A percentile compares a stretch with the other conserved stretches of the same genome.
These are phyloP conservation scores for Seira musarum DNA, from an alignment of 2,888 invertebrate genomes.

Conservation along the genomic window DNA sequence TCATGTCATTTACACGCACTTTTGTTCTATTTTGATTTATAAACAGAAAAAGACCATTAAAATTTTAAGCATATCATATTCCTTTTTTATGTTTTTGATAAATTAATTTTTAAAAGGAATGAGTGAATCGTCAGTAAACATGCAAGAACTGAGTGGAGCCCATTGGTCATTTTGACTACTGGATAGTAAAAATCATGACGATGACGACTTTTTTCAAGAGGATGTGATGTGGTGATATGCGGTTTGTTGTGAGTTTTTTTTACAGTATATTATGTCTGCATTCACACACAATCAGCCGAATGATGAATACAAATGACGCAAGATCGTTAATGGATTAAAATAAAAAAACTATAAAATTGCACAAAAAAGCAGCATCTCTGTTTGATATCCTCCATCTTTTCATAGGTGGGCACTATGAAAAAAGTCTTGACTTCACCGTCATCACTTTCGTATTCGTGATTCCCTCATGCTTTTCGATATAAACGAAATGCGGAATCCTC, in stretches of 20 bases:
- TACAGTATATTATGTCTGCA: no score
- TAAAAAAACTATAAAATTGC: constrained; percentile 2
- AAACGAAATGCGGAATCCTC: constrained; percentile 4
- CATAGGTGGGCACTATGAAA: neutral
- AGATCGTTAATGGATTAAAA: neutral
- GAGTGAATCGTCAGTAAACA: constrained; percentile 5
- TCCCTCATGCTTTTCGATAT: neutral
- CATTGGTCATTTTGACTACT: neutral
- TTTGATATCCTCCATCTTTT: constrained; percentile 7
- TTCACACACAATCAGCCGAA: neutral
- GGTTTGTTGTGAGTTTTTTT: neutral
- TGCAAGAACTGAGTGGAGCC: neutral
- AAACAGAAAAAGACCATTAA: constrained; percentile 4
- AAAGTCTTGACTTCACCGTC: neutral
- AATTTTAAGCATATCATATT: neutral
- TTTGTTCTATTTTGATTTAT: constrained; percentile 6
- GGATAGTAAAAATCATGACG: neutral
- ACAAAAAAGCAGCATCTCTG: neutral
- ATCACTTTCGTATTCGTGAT: neutral
- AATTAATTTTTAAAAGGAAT: constrained; percentile 32
- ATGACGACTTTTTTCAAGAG: neutral
- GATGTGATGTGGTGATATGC: neutral
- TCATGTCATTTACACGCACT: constrained; percentile 6
- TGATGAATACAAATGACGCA: neutral
- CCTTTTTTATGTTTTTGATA: constrained; percentile 10